phyloP scores from a whole-genome alignment of 2,888 invertebrate genomes.

The Andrena dorsata region DNA sequence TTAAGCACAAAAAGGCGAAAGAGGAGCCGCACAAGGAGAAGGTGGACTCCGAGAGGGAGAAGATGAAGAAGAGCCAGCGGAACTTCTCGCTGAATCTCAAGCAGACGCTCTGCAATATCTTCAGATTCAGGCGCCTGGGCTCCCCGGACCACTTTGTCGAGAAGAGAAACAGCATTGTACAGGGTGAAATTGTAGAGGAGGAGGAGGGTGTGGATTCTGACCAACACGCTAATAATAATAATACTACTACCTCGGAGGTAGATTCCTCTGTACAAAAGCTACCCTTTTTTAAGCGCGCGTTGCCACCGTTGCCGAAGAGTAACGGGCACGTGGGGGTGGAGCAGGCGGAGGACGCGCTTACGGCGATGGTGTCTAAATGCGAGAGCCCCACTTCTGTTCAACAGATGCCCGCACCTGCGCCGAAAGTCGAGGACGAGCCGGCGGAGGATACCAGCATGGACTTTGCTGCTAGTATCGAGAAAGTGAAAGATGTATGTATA shows the following conservation, averaged over 20 bases:
- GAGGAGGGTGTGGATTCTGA: constrained; percentile 79
- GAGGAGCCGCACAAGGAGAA: constrained; percentile 80
- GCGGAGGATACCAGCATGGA: constrained; percentile 89
- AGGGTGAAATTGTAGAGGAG: constrained; percentile 82
- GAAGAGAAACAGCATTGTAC: constrained; percentile 81
- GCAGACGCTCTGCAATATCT: constrained; percentile 94
- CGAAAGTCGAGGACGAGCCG: constrained; percentile 85
- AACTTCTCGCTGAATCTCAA: constrained; percentile 92
- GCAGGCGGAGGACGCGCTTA: constrained; percentile 83
- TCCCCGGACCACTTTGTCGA: constrained; percentile 86
- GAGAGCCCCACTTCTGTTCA: constrained; percentile 80
- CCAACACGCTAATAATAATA: constrained; percentile 80
- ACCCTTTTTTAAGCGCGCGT: constrained; percentile 88
- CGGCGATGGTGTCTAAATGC: constrained; percentile 78
- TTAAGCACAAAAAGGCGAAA: constrained; percentile 86
- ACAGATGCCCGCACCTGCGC: constrained; percentile 81
- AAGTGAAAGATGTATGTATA: constrained; percentile 95
- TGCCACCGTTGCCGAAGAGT: constrained; percentile 89
- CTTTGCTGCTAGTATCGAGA: constrained; percentile 96
- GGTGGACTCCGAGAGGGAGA: constrained; percentile 85
- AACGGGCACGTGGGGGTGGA: constrained; percentile 84
- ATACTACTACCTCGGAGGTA: constrained; percentile 75
- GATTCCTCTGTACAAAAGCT: constrained; percentile 84
- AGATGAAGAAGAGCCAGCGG: constrained; percentile 88
- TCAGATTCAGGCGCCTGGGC: constrained; percentile 88